These are phyloP conservation scores for Sula dactylatra DNA, from an alignment of 2,113 vertebrate genomes.

Conservation along the genomic window DNA sequence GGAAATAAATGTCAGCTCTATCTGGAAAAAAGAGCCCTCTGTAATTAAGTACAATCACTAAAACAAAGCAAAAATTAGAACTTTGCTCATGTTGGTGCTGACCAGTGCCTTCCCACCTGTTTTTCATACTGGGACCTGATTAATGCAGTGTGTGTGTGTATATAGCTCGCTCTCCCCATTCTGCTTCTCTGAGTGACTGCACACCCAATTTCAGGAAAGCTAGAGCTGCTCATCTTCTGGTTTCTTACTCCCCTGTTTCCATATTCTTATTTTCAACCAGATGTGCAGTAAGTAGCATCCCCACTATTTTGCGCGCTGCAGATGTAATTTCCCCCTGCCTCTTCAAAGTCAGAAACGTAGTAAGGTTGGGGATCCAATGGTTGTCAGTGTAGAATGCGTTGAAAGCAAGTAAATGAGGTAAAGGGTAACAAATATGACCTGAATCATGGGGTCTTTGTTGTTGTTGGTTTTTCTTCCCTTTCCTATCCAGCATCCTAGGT, in stretches of 20 bases:
- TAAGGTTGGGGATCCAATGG: neutral
- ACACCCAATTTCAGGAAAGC: neutral
- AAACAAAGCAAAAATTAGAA: neutral
- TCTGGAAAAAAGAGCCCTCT: neutral
- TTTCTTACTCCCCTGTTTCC: neutral
- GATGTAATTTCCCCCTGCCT: accelerated
- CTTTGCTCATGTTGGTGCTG: neutral
- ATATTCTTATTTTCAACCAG: neutral
- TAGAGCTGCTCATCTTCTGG: neutral
- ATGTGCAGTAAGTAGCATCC: neutral
- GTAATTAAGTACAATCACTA: neutral
- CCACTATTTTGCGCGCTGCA: neutral
- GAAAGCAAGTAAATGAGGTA: neutral
- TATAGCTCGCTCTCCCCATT: neutral
- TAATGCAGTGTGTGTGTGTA: neutral
- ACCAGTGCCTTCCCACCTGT: neutral
- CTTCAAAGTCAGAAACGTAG: neutral
- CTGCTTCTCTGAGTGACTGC: neutral
- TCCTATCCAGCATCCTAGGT: neutral
- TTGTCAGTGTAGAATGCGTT: neutral
- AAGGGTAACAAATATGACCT: neutral
- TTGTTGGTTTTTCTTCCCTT: neutral
- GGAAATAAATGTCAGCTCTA: neutral
- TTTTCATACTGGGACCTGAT: neutral
- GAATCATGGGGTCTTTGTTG: accelerated